Percentiles rank a stretch among this genome's conserved stretches.
Conservation (phyloP, 2,888 invertebrate species). For the Lamellibrachia satsuma region DNA sequence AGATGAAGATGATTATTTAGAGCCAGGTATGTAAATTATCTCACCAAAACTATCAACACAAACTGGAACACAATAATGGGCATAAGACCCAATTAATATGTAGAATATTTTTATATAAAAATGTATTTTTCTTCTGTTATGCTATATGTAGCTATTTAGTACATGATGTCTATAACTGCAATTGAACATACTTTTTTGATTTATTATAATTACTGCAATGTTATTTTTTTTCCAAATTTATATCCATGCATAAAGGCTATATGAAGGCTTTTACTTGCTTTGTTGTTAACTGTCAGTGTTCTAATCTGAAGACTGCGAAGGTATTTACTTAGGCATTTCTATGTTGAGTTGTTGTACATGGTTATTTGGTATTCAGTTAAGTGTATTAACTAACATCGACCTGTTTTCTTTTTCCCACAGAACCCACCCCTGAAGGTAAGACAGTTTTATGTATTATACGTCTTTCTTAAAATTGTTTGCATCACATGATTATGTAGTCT, state of each 20-base stretch:
- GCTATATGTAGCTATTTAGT: too few species aligned
- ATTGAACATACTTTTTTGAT: too few species aligned
- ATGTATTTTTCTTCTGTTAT: neutral
- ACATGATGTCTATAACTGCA: too few species aligned
- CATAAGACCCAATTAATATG: neutral
- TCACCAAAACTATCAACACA: neutral
- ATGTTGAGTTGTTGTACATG: neutral
- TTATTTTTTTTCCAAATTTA: too few species aligned
- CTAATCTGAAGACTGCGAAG: neutral
- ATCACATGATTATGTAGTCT: too few species aligned
- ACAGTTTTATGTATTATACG: neutral
- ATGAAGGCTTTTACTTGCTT: neutral
- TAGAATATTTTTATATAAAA: neutral
- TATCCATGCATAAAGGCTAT: neutral
- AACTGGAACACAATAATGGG: too few species aligned
- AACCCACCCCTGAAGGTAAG: neutral
- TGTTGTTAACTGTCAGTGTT: neutral
- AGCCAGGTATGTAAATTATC: neutral
- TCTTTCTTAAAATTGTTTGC: too few species aligned
- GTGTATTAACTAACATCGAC: neutral
- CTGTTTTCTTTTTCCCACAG: neutral
- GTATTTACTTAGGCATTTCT: neutral
- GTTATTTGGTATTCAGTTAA: neutral
- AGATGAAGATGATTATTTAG: neutral
- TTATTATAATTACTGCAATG: too few species aligned